These are phyloP conservation scores for Plebejus argus DNA, from an alignment of 2,888 invertebrate species.

Conservation along the genomic window DNA sequence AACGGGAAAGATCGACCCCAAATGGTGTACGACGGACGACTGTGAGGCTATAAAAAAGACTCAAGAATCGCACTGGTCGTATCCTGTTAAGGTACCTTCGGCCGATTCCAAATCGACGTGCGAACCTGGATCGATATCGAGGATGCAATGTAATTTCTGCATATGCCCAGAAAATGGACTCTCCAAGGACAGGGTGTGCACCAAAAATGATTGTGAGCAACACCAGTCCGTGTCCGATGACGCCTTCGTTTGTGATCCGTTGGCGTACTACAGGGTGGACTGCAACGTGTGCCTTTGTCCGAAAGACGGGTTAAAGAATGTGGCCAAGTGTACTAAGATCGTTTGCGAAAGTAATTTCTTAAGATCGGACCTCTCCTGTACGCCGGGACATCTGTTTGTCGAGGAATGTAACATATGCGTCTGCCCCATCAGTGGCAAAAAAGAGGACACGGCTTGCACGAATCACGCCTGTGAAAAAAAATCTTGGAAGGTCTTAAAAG, in stretches of 20 bases:
- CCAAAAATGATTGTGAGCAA: conserved; percentile 57
- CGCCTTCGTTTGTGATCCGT: conserved; percentile 61
- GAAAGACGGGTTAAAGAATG: conserved; percentile 63
- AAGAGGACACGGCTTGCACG: conserved; percentile 60
- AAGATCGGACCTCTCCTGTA: conserved; percentile 55
- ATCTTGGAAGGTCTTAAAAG: conserved; percentile 59
- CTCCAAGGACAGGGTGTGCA: conserved; percentile 57
- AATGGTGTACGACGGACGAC: conserved; percentile 72
- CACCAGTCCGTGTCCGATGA: conserved; percentile 42
- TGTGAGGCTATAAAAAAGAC: conserved; percentile 59
- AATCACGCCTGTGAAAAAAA: conserved; percentile 58
- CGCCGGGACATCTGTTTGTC: conserved; percentile 64
- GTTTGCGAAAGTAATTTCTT: conserved; percentile 63
- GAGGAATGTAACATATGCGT: conserved; percentile 71
- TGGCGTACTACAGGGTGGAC: conserved; percentile 66
- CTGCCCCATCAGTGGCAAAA: conserved; percentile 67
- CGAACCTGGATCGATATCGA: conserved; percentile 59
- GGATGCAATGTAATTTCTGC: conserved; percentile 69
- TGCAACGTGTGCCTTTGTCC: conserved; percentile 71
- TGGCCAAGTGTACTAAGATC: conserved; percentile 69
- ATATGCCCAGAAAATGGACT: conserved; percentile 64
- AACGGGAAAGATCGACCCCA: conserved; percentile 62
- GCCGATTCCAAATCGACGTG: conserved; percentile 50
- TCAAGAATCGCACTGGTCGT: conserved; percentile 49
- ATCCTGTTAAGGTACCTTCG: conserved; percentile 5